Percentiles rank a stretch among this genome's conserved stretches.
These are phyloP conservation scores for Ammodytes dubius DNA, from an alignment of 2,113 vertebrate species.

Conservation along the genomic window DNA sequence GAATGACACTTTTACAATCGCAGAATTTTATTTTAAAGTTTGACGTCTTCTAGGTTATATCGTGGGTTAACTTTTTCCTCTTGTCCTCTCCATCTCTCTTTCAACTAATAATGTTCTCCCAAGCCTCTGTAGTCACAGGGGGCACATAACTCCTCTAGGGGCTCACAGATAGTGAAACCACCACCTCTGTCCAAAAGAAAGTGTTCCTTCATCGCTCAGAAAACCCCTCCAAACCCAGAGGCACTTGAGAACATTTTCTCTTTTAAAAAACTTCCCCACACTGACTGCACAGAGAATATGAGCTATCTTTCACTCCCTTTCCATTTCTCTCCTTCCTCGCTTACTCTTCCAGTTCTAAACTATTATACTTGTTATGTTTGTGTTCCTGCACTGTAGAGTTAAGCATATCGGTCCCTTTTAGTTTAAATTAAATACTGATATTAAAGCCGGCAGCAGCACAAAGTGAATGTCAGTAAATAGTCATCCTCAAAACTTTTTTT, in stretches of 20 bases:
- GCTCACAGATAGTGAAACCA: conserved; percentile 34
- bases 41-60: background rate
- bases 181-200: conserved; percentile 39
- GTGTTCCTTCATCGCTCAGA: conserved; percentile 55
- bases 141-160: conserved; percentile 31
- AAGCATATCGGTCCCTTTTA: background rate
- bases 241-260: conserved; percentile 24
- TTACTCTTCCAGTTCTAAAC: background rate
- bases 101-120: conserved; percentile 29
- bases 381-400: background rate
- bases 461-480: background rate
- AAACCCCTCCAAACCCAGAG: conserved; percentile 27
- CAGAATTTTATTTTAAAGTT: conserved; percentile 3
- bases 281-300: conserved; percentile 8
- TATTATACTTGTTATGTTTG: background rate
- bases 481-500: background rate
- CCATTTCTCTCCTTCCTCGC: background rate
- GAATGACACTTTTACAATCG: conserved; percentile 3
- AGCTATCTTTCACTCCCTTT: conserved; percentile 9
- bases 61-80: background rate
- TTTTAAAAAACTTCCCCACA: conserved; percentile 23
- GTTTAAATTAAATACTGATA: background rate
- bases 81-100: background rate
- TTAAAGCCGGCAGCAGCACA: background rate
- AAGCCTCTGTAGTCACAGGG: conserved; percentile 33